phyloP scores from a whole-genome alignment of 2,797 vertebrate species.

The Australoheros facetus region DNA sequence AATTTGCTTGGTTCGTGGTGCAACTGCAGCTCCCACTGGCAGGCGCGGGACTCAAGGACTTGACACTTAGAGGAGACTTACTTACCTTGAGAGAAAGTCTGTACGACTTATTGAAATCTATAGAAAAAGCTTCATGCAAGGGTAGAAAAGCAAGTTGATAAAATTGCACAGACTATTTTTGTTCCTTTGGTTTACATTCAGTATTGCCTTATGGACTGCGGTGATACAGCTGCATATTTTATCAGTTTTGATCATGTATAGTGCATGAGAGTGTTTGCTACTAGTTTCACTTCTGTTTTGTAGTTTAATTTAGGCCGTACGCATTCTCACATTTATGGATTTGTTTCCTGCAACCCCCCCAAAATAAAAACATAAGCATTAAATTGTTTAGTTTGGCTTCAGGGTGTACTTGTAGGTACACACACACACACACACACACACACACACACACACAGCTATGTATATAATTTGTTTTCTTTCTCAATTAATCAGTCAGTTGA shows the following conservation, averaged over 20 bases:
- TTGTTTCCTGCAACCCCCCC: not conserved
- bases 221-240: not conserved
- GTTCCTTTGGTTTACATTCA: not conserved
- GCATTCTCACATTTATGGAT: not conserved
- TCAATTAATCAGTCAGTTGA: not conserved
- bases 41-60: slow-evolving; percentile 49
- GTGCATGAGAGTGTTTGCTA: not conserved
- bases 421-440: no score
- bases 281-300: not conserved
- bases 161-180: not conserved
- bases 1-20: slow-evolving; percentile 56
- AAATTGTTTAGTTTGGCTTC: not conserved
- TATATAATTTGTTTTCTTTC: not conserved
- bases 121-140: not conserved
- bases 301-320: not conserved
- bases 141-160: slow-evolving; percentile 5
- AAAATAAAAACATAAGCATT: not conserved
- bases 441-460: not conserved
- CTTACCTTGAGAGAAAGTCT: slow-evolving; percentile 38
- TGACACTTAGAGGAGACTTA: slow-evolving; percentile 43
- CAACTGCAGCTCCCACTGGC: slow-evolving; percentile 36
- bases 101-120: not conserved
- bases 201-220: not conserved
- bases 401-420: not conserved
- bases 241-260: not conserved